Evolutionary conservation across 2,797 vertebrate genomes (phyloP), one percentile per base, ranked within the genome.

Genomic region (Lepidocolaptes lacrymiger): DNA sequence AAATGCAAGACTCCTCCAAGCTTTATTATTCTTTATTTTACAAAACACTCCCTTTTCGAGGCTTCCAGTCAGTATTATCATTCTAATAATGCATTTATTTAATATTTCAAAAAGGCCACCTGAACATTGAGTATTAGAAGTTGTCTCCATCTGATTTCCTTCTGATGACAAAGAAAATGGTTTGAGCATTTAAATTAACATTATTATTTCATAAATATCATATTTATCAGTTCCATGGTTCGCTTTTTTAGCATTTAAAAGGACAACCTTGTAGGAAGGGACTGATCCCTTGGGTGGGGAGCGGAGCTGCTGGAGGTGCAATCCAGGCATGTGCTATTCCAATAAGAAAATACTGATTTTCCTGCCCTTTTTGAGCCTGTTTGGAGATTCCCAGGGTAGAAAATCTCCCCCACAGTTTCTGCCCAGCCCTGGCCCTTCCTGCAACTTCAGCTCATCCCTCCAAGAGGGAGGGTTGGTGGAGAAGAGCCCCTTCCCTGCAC

Each of bases 1-100:
- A 64, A 52, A 1, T 8, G 18, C 2, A 46, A 18, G 32, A 37
- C 4, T 1, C 0, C 19, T 19, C 20, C 5, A 12, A 7, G 6
- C 24, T 46, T 17, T 72, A 13, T 17, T 72, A 10, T 32, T 56
- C 11, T 48, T 46, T 44, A 24, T 32, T 85, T 89, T 44, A 30
- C 68, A 43, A 91, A 39, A 39, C 13, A n/a, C n/a, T n/a, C n/a
- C n/a, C n/a, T n/a, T n/a, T n/a, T n/a, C n/a, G 13, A 73, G 46
- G 54, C 32, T 82, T 43, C 39, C 43, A 51, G 21, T 22, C 52
- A 36, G 11, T 28, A 12, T 48, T 41, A 41, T 5, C 2, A 3
- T 15, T 43, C 27, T 51, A 61, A 48, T 37, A 64, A 64, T n/a
- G 19, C 64, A 72, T 55, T 39, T 2, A 2, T 84, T 39, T 12